A percentile compares a stretch with the other conserved stretches of the same genome.
phyloP scores from a whole-genome alignment of 2,797 vertebrate species.

The Aulostomus chinensis region DNA sequence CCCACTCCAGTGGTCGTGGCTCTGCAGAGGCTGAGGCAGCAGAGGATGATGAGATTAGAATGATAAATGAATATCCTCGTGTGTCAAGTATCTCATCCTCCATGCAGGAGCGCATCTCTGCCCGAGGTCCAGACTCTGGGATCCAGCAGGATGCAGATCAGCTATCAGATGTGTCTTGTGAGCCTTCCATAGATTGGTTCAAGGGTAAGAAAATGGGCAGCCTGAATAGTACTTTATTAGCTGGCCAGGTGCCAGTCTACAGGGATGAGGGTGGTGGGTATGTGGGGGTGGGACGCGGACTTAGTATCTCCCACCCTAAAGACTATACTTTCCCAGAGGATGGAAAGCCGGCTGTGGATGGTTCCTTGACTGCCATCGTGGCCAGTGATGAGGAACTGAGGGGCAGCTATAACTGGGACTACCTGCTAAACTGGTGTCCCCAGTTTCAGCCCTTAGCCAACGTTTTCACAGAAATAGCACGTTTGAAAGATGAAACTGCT shows the following conservation, averaged over 20 bases:
- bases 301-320: conserved; percentile 88
- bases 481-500: conserved; percentile 94
- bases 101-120: conserved; percentile 91
- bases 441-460: conserved; percentile 97
- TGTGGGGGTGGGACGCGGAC: conserved; percentile 88
- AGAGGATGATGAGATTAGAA: conserved; percentile 97
- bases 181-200: conserved; percentile 94
- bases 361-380: conserved; percentile 94
- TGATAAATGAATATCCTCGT: conserved; percentile 97
- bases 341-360: conserved; percentile 91
- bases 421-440: conserved; percentile 98
- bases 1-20: conserved; percentile 95
- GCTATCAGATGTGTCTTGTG: conserved; percentile 95
- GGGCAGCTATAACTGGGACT: conserved; percentile 99
- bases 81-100: conserved; percentile 95
- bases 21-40: conserved; percentile 89
- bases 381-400: conserved; percentile 97
- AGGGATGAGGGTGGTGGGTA: conserved; percentile 88
- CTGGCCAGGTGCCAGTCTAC: conserved; percentile 88
- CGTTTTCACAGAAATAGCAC: conserved; percentile 97
- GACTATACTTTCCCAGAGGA: conserved; percentile 95
- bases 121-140: conserved; percentile 94
- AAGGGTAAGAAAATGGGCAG: conserved; percentile 90
- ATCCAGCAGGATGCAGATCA: conserved; percentile 98
- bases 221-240: conserved; percentile 82